Evolutionary conservation across 2,797 vertebrate species (phyloP).

Genomic region (Coendou prehensilis): DNA sequence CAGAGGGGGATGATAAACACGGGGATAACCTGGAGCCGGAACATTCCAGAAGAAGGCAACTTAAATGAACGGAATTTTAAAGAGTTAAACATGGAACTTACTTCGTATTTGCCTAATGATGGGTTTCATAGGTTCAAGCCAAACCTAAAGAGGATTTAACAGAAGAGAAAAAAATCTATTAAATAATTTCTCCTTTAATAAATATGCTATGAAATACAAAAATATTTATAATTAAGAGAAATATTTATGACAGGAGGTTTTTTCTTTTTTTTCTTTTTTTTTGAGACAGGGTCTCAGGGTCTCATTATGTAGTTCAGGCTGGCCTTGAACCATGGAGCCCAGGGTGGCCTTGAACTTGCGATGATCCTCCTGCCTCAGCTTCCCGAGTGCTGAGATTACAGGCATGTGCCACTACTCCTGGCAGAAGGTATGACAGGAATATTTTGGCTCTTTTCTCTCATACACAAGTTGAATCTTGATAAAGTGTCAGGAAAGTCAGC

Average conservation of each 20-base stretch:
- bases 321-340: not conserved
- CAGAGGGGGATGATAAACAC: accelerated
- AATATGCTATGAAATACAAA: slow-evolving; percentile 47
- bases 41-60: slow-evolving; percentile 68
- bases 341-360: not conserved
- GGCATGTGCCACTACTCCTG: not conserved
- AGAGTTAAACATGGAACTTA: slow-evolving; percentile 89
- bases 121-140: slow-evolving; percentile 97
- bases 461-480: accelerated
- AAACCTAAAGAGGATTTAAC: slow-evolving; percentile 92
- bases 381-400: not conserved
- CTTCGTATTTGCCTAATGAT: slow-evolving; percentile 95
- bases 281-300: not conserved
- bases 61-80: slow-evolving; percentile 72
- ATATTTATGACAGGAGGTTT: not conserved
- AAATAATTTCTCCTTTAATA: slow-evolving; percentile 48
- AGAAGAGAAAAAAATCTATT: slow-evolving; percentile 65
- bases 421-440: not conserved
- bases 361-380: not conserved
- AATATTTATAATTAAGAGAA: slow-evolving; percentile 57
- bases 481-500: not conserved
- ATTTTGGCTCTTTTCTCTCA: not conserved
- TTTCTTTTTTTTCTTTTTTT: not conserved
- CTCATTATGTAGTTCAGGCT: not conserved
- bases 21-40: not conserved